These are phyloP conservation scores for Drosophila falleni DNA, from an alignment of 2,888 invertebrate species.

Conservation along the genomic window DNA sequence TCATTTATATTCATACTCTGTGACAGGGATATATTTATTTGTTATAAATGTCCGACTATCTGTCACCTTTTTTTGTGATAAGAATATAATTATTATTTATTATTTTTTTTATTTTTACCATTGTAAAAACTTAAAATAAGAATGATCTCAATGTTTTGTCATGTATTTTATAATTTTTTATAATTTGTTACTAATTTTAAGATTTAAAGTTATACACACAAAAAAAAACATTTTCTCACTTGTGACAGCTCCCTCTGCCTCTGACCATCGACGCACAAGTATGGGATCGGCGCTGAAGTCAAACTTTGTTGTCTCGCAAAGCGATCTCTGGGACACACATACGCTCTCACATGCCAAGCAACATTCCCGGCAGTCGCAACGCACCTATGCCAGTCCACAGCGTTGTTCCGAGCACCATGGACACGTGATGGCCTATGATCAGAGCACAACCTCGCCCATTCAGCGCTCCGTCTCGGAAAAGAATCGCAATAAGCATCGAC, in stretches of 20 bases:
- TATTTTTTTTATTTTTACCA: too few species aligned
- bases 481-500: conserved; percentile 87
- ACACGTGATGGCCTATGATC: conserved; percentile 82
- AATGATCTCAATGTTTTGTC: too few species aligned
- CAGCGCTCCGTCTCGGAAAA: conserved; percentile 89
- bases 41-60: too few species aligned
- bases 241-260: conserved; percentile 73
- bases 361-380: conserved; percentile 85
- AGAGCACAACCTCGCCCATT: conserved; percentile 86
- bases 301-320: conserved; percentile 88
- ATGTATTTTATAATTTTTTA: too few species aligned
- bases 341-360: conserved; percentile 87
- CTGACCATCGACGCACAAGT: conserved; percentile 84
- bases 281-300: conserved; percentile 85
- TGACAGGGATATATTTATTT: too few species aligned
- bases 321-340: conserved; percentile 89
- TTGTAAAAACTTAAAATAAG: too few species aligned
- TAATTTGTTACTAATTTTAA: too few species aligned
- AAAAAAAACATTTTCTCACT: neutral
- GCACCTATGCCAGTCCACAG: conserved; percentile 84
- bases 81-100: too few species aligned
- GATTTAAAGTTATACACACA: too few species aligned
- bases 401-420: conserved; percentile 85
- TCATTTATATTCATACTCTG: too few species aligned
- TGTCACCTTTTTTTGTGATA: too few species aligned